A percentile compares a stretch with the other conserved stretches of the same genome.
These are phyloP conservation scores for Dasysyrphus tricinctus DNA, from an alignment of 2,888 invertebrate species.

Conservation along the genomic window DNA sequence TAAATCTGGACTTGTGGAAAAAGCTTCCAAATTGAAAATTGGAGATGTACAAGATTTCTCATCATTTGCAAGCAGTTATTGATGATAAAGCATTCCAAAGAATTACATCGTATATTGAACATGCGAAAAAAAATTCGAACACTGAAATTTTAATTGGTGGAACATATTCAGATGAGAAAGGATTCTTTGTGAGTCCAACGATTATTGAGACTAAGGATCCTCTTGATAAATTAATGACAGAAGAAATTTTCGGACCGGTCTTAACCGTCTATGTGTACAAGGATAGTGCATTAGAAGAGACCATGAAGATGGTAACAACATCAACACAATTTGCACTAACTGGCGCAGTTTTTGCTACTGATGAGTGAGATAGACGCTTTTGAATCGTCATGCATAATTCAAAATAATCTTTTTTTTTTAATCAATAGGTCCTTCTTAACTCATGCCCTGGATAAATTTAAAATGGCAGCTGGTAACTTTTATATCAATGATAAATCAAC, in stretches of 20 bases:
- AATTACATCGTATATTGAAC: slow-evolving; percentile 94
- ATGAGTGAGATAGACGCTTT: slow-evolving; percentile 86
- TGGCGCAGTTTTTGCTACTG: slow-evolving; percentile 96
- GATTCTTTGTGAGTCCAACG: slow-evolving; percentile 98
- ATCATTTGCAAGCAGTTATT: slow-evolving; percentile 96
- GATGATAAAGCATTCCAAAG: slow-evolving; percentile 96
- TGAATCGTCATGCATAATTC: neutral
- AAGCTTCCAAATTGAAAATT: slow-evolving; percentile 90
- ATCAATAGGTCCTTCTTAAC: slow-evolving; percentile 88
- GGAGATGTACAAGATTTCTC: slow-evolving; percentile 93
- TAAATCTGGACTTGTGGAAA: slow-evolving; percentile 88
- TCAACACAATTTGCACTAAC: slow-evolving; percentile 96
- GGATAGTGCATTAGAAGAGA: slow-evolving; percentile 88
- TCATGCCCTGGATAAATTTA: slow-evolving; percentile 91
- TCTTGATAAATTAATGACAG: slow-evolving; percentile 92
- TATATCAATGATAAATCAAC: slow-evolving; percentile 99
- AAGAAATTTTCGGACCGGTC: slow-evolving; percentile 99
- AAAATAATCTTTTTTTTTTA: slow-evolving; percentile 26
- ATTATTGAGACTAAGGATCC: slow-evolving; percentile 94
- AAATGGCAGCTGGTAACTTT: slow-evolving; percentile 97
- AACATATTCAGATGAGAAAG: slow-evolving; percentile 90
- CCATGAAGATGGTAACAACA: slow-evolving; percentile 89
- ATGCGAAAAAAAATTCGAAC: slow-evolving; percentile 88
- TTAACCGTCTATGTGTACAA: slow-evolving; percentile 95
- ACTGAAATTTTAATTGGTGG: slow-evolving; percentile 95